Evolutionary conservation across 2,113 vertebrate genomes (phyloP).

Genomic region (Butorides virescens): DNA sequence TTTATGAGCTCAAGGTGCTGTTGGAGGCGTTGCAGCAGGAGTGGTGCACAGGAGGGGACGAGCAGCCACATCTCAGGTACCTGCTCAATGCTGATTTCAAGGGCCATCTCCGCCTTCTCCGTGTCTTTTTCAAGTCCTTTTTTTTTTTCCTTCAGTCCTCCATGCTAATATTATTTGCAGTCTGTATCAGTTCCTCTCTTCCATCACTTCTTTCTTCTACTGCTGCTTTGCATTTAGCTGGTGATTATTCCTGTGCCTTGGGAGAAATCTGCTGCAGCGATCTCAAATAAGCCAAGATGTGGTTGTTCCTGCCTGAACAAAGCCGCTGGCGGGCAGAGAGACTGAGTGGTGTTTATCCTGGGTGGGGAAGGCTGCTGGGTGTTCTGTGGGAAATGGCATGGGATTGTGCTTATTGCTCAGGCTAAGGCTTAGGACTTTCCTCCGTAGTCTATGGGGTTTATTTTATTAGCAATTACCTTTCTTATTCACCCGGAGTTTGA

Average conservation of each 20-base stretch:
- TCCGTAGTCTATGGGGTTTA: neutral
- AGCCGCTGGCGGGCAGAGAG: neutral
- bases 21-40: neutral
- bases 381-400: neutral
- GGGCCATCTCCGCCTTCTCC: neutral
- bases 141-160: neutral
- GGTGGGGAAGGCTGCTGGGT: neutral
- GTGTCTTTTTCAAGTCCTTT: neutral
- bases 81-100: neutral
- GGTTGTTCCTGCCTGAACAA: neutral
- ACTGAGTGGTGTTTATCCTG: rapidly evolving
- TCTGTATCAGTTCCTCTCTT: neutral
- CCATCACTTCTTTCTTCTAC: neutral
- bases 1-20: neutral
- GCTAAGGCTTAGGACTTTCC: neutral
- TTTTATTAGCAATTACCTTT: neutral
- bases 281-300: neutral
- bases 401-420: neutral
- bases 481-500: neutral
- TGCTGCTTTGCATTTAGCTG: neutral
- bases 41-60: neutral
- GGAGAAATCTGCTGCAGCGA: neutral
- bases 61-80: constrained; percentile 27
- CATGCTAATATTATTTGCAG: neutral
- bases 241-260: neutral